Conservation (phyloP, 2,797 vertebrate species). For the Chelonia mydas region DNA sequence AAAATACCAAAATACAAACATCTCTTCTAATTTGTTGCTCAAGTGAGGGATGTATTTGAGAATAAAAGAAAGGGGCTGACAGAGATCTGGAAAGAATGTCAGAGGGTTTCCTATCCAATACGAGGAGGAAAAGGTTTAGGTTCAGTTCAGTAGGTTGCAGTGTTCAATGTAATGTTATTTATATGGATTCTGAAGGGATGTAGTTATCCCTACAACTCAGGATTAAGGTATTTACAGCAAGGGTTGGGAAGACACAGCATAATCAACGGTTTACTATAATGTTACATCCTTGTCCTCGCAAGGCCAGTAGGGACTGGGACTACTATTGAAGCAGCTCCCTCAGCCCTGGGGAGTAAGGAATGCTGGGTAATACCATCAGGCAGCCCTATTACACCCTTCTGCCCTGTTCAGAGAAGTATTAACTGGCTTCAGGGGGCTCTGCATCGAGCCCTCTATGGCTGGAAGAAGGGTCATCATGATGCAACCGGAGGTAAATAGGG, state of each 20-base stretch:
- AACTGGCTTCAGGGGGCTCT: neutral
- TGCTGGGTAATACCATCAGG: neutral
- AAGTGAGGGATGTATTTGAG: neutral
- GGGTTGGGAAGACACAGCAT: neutral
- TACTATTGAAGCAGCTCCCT: neutral
- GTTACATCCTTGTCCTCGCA: neutral
- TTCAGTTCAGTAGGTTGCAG: neutral
- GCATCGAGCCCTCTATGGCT: neutral
- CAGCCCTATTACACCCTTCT: neutral
- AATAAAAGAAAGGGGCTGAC: neutral
- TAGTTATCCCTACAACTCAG: neutral
- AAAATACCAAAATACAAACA: neutral
- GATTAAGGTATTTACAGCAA: neutral
- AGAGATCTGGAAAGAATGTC: neutral
- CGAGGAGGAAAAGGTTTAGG: neutral
- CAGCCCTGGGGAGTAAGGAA: neutral
- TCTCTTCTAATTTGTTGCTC: neutral
- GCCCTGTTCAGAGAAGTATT: neutral
- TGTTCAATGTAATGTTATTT: neutral
- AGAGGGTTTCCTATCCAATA: neutral
- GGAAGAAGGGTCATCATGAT: neutral
- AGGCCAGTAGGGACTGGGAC: neutral
- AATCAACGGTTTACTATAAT: neutral
- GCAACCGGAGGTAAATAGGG: neutral
- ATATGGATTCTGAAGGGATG: neutral